These are phyloP conservation scores for Neolamprologus caudopunctatus DNA, from an alignment of 2,113 vertebrate species.

Conservation along the genomic window DNA sequence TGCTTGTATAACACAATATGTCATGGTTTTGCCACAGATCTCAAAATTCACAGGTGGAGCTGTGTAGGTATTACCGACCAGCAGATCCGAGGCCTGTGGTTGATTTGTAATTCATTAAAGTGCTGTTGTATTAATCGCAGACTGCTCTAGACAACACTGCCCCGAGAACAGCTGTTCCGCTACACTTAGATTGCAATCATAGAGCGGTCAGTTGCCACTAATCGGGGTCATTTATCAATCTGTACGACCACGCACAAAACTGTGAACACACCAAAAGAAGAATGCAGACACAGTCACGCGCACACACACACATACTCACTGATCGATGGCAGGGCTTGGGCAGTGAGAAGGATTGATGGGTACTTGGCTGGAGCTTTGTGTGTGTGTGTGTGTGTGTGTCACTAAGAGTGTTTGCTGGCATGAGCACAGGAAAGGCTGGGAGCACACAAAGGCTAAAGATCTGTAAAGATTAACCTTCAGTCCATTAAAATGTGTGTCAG, in stretches of 20 bases:
- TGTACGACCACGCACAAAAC: slow-evolving; percentile 31
- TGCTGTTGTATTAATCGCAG: slow-evolving; percentile 62
- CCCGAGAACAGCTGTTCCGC: slow-evolving; percentile 51
- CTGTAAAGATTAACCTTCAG: slow-evolving; percentile 10
- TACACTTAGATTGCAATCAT: slow-evolving; percentile 59
- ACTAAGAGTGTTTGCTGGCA: neutral
- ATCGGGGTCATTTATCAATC: slow-evolving; percentile 70
- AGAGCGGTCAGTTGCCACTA: slow-evolving; percentile 63
- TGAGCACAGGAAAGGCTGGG: neutral
- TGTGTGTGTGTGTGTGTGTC: neutral
- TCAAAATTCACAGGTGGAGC: neutral
- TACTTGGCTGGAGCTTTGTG: slow-evolving; percentile 5
- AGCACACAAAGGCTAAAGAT: slow-evolving; percentile 15
- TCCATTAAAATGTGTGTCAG: neutral
- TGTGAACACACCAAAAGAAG: neutral
- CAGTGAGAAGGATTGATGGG: slow-evolving; percentile 47
- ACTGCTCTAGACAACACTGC: slow-evolving; percentile 44
- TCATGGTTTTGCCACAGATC: neutral
- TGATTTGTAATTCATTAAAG: slow-evolving; percentile 54
- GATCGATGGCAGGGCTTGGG: slow-evolving; percentile 43
- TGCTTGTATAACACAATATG: neutral
- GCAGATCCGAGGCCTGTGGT: slow-evolving; percentile 42
- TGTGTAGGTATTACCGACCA: neutral
- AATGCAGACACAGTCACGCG: neutral
- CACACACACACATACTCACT: neutral